Base-by-base conservation (phyloP, 1,140 invertebrate species). In the Trichoplusia ni region DNA sequence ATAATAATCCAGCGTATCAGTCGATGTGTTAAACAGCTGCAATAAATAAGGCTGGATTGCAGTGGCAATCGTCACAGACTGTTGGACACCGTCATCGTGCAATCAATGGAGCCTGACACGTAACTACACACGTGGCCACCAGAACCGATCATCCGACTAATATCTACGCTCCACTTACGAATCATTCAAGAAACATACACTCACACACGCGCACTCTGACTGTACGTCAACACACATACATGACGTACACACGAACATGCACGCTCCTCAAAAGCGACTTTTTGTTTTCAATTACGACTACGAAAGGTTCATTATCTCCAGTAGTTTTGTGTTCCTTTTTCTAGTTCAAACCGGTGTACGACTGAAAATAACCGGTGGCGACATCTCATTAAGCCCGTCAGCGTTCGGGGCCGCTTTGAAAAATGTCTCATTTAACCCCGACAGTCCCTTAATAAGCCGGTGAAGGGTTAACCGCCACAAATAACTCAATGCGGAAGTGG, bases 391-490 rank as follows among this genome's bases (percentile, higher is more conserved):
- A 90, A 79, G 81, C 60, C 71, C 67, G 84, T 85, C 81, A 83
- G 75, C 77, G 75, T 75, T 77, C 71, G 73, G 65, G 68, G 64
- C 49, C 68, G 79, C 79, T 86, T 84, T 90, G 87, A 90, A 78
- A 85, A 85, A 90, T 88, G 84, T 88, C 83, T 82, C 82, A 83
- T 88, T 90, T 88, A 86, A 90, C 82, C 86, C 84, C 79, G 66
- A 70, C 79, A 67, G 71, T 86, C 84, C 79, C 69, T 75, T 86
- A 86, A 86, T 84, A 85, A n/a, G 81, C 76, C 68, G 69, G 71
- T 79, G 80, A 89, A 88, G 85, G 86, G 86, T 86, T 88, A 83
- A 87, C 64, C 35, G 70, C 67, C 84, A 85, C 81, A 86, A 89
- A 90, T 90, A 90, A 78, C 81, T 63, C 23, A 76, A 82, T 74